These are phyloP conservation scores for Pagrus major DNA, from an alignment of 2,113 vertebrate species.

Conservation along the genomic window DNA sequence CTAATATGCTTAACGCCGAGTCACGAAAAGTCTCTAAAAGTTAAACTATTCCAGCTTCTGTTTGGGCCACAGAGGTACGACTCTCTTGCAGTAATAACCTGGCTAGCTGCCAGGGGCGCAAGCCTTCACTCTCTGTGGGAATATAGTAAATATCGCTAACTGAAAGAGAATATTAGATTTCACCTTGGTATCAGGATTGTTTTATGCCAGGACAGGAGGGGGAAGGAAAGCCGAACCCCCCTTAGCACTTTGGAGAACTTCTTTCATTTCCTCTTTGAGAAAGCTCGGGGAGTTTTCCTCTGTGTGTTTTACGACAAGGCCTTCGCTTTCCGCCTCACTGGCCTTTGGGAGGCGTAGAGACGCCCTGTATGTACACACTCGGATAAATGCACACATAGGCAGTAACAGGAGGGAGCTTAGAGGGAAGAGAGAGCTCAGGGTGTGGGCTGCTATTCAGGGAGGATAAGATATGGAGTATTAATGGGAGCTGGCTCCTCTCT, in stretches of 20 bases:
- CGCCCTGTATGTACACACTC: constrained; percentile 23
- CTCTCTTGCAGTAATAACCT: constrained; percentile 42
- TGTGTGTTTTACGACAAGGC: constrained; percentile 58
- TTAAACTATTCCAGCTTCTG: constrained; percentile 38
- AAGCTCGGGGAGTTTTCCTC: constrained; percentile 43
- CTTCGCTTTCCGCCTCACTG: constrained; percentile 48
- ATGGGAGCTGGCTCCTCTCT: constrained; percentile 53
- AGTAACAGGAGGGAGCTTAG: constrained; percentile 33
- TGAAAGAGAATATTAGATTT: constrained; percentile 61
- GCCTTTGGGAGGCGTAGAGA: constrained; percentile 51
- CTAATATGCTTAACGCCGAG: constrained; percentile 14
- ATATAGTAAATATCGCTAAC: constrained; percentile 62
- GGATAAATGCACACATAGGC: constrained; percentile 40
- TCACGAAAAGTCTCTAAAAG: constrained; percentile 44
- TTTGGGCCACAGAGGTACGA: neutral
- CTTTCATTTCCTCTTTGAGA: constrained; percentile 61
- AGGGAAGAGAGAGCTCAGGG: constrained; percentile 41
- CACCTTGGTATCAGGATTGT: constrained; percentile 43
- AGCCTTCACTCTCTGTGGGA: constrained; percentile 36
- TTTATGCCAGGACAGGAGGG: constrained; percentile 51
- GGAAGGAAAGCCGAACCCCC: constrained; percentile 41
- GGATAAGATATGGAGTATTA: constrained; percentile 66
- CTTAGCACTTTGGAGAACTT: constrained; percentile 49
- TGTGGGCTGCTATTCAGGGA: constrained; percentile 55
- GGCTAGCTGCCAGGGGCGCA: constrained; percentile 27